Evolutionary conservation across 1,140 invertebrate species (phyloP), one percentile per base, ranked within the genome.

Genomic region (Spodoptera frugiperda): DNA sequence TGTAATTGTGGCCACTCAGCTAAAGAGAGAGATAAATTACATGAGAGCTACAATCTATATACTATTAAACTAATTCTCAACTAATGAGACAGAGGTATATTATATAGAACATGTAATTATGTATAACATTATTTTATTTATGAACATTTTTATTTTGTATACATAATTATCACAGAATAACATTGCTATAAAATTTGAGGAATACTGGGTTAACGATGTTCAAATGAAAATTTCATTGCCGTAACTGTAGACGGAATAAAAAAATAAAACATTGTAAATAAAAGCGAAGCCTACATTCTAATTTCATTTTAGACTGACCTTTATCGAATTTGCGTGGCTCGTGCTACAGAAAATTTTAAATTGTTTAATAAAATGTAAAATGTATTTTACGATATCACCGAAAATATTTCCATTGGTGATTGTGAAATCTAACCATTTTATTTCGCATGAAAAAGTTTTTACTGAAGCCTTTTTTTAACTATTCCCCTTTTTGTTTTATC

Each of bases 281-380:
- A 19, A 72, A 72, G 21, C 25, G 33, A 6, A 46, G 33, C 15
- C 59, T 55, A 70, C 17, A 54, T 70, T 70, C 25, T 53, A 53
- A 55, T 72, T 72, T 57, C 19, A 55, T 57, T 57, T 57, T 14
- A 15, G 12, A 44, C 33, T 72, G 68, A 57, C 51, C 68, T 72
- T 72, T 46, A 55, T 55, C 30, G 53, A 72, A 72, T 57, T 44
- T 33, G 33, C 51, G 54, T 71, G 14, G 33, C 30, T 21, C 53
- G 53, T 39, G 30, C 17, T 25, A 46, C 17, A 46, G 5, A 11
- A 44, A 55, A 39, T 39, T 72, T 72, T 46, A 48, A 72, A 46
- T 55, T 57, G 51, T 57, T 57, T 17, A 55, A 72, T 72, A 46
- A 72, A 72, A 55, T 57, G 9, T 72, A 46, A 67, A 49, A 67